These are phyloP conservation scores for Petromus typicus DNA, from an alignment of 2,113 vertebrate genomes.

Conservation along the genomic window DNA sequence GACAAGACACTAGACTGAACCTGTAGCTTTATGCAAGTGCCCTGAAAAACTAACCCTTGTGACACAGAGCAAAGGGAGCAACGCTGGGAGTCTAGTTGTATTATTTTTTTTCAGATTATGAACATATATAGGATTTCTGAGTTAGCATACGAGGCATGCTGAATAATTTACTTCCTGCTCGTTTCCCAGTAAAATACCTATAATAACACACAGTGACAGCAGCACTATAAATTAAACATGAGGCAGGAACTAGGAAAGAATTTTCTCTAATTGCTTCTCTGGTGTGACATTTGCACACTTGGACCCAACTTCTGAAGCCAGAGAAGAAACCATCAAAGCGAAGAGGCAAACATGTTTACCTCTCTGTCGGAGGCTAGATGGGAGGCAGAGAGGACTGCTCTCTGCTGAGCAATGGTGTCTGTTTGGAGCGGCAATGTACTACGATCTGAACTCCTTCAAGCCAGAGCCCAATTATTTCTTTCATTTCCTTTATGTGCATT, in stretches of 20 bases:
- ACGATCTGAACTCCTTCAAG: background rate
- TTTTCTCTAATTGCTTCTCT: background rate
- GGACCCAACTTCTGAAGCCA: background rate
- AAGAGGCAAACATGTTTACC: background rate
- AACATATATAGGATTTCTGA: background rate
- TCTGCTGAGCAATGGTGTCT: background rate
- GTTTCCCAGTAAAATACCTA: background rate
- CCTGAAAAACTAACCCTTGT: background rate
- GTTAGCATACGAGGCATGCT: background rate
- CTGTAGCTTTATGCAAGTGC: background rate
- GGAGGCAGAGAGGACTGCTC: background rate
- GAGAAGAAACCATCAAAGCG: background rate
- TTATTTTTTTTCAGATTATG: background rate
- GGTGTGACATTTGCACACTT: background rate
- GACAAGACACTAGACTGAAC: rapidly evolving
- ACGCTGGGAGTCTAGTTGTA: background rate
- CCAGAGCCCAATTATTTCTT: background rate
- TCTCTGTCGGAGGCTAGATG: background rate
- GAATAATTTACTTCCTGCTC: background rate
- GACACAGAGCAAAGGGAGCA: background rate
- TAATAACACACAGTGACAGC: background rate
- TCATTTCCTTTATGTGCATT: background rate
- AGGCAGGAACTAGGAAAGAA: background rate
- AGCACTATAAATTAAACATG: background rate
- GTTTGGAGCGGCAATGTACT: background rate